Evolutionary conservation across 2,888 invertebrate genomes (phyloP), one percentile per base, ranked within the genome.

Genomic region (Thereva nobilitata): DNA sequence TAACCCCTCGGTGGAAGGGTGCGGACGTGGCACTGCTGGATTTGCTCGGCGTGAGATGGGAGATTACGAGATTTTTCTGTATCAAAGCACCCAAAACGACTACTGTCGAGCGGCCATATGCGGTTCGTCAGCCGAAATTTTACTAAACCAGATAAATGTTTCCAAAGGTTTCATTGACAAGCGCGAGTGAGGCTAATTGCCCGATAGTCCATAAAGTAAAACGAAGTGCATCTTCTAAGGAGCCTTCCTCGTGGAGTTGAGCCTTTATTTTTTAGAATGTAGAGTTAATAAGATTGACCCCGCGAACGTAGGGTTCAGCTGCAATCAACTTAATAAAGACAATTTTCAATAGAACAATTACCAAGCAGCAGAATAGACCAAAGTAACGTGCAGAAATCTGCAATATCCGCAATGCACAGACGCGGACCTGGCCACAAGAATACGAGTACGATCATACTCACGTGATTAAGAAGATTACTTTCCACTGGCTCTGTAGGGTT

Each of bases 261-360:
- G 49, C 37, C 23, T 12, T 59, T 59, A 47, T 59, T 40, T 23
- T 23, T 23, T 23, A 23, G 49, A 50, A 61, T 61, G 38, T 8
- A 12, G 50, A 61, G 61, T 61, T 61, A 61, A 61, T 61, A 61
- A 50, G 61, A 50, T 50, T 61, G 61, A 61, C 61, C 61, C 61
- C 45, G 50, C 37, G 9, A 53, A 53, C 38, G 12, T 41, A 40
- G 34, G 1, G 23, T 50, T 61, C 49, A 49, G 12, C 34, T 47
- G 49, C 5, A 49, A 10, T 6, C 37, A 12, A 35, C 5, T 1
- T 8, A 52, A 6, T 34, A 52, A 52, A 52, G 7, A 5, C n/a
- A 52, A 52, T 34, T 6, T 52, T 35, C 52, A 23, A 52, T n/a
- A 35, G 47, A 52, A 52, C 35, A 34, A n/a, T 9, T 45, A 12